Percentiles rank a stretch among this genome's conserved stretches.
Conservation (phyloP, 2,888 invertebrate species). For the Lamellibrachia satsuma region DNA sequence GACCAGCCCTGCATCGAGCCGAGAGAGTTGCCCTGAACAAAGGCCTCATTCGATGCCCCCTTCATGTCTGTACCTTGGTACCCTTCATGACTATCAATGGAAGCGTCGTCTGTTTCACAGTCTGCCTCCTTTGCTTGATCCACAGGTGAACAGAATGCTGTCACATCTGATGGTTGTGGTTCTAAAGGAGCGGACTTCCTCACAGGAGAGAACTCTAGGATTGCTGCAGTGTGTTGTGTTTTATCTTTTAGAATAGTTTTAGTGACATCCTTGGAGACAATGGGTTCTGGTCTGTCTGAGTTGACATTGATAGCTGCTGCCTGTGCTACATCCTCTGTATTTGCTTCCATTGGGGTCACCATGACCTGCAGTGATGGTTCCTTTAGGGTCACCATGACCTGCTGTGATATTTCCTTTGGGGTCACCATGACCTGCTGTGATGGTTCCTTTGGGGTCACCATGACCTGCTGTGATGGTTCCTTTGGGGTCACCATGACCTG, state of each 20-base stretch:
- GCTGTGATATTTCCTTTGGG: too few relatives aligned
- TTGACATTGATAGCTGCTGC: not conserved
- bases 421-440: not conserved
- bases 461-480: not conserved
- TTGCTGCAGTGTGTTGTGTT: not conserved
- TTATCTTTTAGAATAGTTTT: not conserved
- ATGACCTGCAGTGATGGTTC: not conserved
- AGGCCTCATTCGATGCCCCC: not conserved
- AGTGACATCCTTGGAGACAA: too few relatives aligned
- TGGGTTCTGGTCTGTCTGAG: not conserved
- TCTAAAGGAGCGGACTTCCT: slow-evolving; percentile 18
- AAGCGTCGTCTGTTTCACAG: not conserved
- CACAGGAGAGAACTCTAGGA: not conserved
- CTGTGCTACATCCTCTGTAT: not conserved
- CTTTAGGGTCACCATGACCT: too few relatives aligned
- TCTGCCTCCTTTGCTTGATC: slow-evolving; percentile 25
- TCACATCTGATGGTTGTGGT: slow-evolving; percentile 26
- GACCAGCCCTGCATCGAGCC: slow-evolving; percentile 35
- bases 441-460: not conserved
- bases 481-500: not conserved
- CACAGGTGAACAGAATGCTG: slow-evolving; percentile 17
- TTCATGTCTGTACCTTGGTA: not conserved
- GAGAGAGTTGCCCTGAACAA: slow-evolving; percentile 29
- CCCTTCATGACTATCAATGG: not conserved
- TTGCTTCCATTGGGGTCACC: not conserved